Evolutionary conservation across 2,888 invertebrate genomes (phyloP).

Genomic region (Drosophila longiperda): DNA sequence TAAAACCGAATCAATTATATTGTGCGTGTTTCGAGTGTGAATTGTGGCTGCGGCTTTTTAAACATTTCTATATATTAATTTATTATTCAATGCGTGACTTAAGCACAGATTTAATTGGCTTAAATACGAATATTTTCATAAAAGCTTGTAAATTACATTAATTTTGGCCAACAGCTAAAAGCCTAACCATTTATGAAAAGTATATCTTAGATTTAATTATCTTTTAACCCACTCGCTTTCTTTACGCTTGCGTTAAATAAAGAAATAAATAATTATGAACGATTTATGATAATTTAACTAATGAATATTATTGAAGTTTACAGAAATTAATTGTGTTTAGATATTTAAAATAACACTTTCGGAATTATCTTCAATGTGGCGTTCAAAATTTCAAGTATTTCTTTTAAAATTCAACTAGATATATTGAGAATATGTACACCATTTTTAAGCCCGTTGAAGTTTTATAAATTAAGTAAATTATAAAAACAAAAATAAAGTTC

Average conservation of each 20-base stretch:
- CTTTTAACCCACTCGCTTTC: not conserved
- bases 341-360: not conserved
- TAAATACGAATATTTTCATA: not conserved
- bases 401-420: not conserved
- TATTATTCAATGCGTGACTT: not conserved
- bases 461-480: not conserved
- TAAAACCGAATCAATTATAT: conserved; percentile 32
- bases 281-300: not conserved
- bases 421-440: too few species aligned
- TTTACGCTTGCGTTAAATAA: not conserved
- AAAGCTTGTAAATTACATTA: not conserved
- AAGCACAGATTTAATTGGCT: conserved; percentile 1
- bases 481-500: not conserved
- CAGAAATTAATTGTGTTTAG: not conserved
- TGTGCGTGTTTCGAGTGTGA: conserved; percentile 18
- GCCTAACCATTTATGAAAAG: not conserved
- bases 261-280: not conserved
- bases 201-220: not conserved
- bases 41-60: not conserved
- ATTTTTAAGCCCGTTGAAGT: not conserved
- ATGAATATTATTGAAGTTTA: not conserved
- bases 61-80: not conserved
- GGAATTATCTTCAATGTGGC: not conserved
- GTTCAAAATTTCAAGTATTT: accelerated
- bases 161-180: not conserved